Base-by-base conservation (phyloP, 1,140 invertebrate species). In the Drosophila novamexicana region DNA sequence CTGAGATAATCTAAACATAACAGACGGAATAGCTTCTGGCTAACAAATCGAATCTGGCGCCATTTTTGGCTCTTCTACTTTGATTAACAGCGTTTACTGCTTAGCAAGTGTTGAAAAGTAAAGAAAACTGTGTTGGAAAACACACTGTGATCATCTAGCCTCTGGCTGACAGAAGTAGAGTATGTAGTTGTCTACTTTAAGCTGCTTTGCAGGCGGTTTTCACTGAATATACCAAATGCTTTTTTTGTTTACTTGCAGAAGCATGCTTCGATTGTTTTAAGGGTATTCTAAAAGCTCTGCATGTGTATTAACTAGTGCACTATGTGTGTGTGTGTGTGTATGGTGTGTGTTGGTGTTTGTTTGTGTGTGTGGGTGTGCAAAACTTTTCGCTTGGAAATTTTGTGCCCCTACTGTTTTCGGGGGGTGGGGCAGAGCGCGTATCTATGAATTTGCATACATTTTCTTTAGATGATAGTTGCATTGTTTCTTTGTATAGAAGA, bases 361-460 rank as follows among this genome's bases (percentile, higher is more conserved):
- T 2, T 2, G 1, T 52, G 42, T 58, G 22, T 68, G 16, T 49
- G n/a, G 37, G 49, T 64, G 64, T 72, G 39, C 56, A 71, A 70
- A 53, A 81, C 62, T 47, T 54, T 77, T 54, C 64, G 52, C 68
- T 74, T 50, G 89, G 70, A 88, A 91, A 91, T 90, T 81, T 82
- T 74, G 85, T 75, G 64, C 77, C 77, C 79, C 70, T 81, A 86
- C 81, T 64, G 34, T 54, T 54, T 14, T 42, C 14, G 45, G 22
- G 22, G 12, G 10, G 63, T 54, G 7, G 29, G 50, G 53, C 66
- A 72, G 67, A 62, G 66, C 83, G 75, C 75, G 69, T 90, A 82
- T 90, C 83, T 79, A 89, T 91, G 81, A 91, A 88, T 89, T 89
- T 90, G 81, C 88, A 91, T 85, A 90, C 79, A 90, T 90, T 91